phyloP scores from a whole-genome alignment of 2,797 vertebrate genomes.

The Diplodus sargus region DNA sequence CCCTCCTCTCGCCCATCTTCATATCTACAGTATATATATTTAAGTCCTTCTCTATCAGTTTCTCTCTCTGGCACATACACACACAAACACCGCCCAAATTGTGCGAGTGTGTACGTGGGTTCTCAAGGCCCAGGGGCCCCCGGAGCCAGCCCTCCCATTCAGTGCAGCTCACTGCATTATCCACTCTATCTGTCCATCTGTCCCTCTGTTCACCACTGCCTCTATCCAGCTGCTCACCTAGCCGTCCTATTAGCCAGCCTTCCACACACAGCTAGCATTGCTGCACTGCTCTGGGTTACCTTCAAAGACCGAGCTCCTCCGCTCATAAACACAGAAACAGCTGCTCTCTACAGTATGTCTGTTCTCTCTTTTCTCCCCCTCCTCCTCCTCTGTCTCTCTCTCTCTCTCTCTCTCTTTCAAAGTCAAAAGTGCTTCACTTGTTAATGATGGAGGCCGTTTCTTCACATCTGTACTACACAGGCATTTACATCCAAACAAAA shows the following conservation, averaged over 20 bases:
- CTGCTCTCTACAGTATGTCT: conserved; percentile 83
- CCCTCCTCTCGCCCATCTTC: conserved; percentile 57
- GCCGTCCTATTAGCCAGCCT: conserved; percentile 84
- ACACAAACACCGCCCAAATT: conserved; percentile 53
- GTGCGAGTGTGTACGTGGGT: conserved; percentile 50
- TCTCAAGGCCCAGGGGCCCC: conserved; percentile 73
- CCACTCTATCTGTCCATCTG: conserved; percentile 88
- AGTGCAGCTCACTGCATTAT: conserved; percentile 83
- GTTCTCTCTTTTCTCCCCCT: conserved; percentile 73
- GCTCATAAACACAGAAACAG: conserved; percentile 84
- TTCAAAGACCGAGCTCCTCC: conserved; percentile 83
- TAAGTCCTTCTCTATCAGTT: conserved; percentile 50
- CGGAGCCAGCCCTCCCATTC: conserved; percentile 79
- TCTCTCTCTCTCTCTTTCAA: conserved; percentile 79
- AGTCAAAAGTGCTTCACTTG: conserved; percentile 86
- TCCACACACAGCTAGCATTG: conserved; percentile 74
- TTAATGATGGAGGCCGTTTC: conserved; percentile 80
- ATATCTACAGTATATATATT: conserved; percentile 55
- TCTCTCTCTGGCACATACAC: conserved; percentile 43
- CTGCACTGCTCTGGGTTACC: conserved; percentile 84
- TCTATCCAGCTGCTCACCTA: conserved; percentile 88
- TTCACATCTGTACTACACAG: conserved; percentile 81
- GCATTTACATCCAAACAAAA: conserved; percentile 85
- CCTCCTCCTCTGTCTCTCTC: conserved; percentile 53
- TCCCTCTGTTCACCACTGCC: conserved; percentile 83